Percentiles rank a stretch among this genome's conserved stretches.
These are phyloP conservation scores for Ictalurus furcatus DNA, from an alignment of 2,113 vertebrate genomes.

Conservation along the genomic window DNA sequence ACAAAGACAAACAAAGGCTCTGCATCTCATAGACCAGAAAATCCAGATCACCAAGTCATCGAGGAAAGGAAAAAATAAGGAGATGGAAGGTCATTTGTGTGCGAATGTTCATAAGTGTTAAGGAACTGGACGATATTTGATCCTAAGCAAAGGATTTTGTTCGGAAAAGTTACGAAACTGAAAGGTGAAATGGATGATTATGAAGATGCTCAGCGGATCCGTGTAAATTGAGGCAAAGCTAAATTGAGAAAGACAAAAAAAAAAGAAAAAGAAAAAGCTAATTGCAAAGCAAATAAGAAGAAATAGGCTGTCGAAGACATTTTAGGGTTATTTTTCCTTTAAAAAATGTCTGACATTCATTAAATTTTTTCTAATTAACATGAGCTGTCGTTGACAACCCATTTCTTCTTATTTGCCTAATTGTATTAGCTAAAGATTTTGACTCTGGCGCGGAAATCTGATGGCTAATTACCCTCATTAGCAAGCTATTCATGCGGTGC, in stretches of 20 bases:
- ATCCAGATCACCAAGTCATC: neutral
- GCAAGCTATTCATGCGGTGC: constrained; percentile 45
- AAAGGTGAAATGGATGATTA: neutral
- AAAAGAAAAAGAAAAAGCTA: neutral
- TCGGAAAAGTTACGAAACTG: neutral
- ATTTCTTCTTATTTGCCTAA: constrained; percentile 46
- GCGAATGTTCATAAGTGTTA: neutral
- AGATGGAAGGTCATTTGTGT: neutral
- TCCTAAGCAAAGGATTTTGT: neutral
- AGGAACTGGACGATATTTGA: constrained; percentile 11
- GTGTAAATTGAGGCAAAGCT: neutral
- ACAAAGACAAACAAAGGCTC: neutral
- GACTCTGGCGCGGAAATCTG: constrained; percentile 41
- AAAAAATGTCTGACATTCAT: constrained; percentile 8
- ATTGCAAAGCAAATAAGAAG: constrained; percentile 8
- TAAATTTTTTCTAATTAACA: constrained; percentile 30
- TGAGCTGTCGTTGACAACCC: constrained; percentile 24
- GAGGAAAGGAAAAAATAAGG: neutral
- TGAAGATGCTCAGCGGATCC: neutral
- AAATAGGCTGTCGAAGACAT: neutral
- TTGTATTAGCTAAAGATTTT: constrained; percentile 51
- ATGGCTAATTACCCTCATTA: constrained; percentile 55
- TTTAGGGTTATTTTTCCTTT: neutral
- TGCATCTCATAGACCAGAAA: neutral
- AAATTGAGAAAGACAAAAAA: neutral